Conservation (phyloP, 2,888 invertebrate species). For the Drosophila subquinaria region DNA sequence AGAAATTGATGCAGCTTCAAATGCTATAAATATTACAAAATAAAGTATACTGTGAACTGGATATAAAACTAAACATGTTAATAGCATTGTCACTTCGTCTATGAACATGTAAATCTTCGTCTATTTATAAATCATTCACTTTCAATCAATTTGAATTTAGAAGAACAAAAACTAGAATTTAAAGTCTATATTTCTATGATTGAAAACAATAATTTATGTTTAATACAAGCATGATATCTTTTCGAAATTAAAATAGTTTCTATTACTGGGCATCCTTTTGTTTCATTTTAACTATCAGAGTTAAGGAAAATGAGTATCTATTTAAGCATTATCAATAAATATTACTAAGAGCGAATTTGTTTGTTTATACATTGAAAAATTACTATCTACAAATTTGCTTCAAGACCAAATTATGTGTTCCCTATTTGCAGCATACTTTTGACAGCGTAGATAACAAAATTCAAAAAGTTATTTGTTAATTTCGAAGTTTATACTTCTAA, state of each 20-base stretch:
- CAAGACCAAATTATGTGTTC: background rate
- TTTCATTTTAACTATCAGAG: background rate
- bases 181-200: background rate
- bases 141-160: background rate
- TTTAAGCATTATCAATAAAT: background rate
- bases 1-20: conserved; percentile 16
- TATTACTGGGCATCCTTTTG: too few species aligned
- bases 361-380: too few species aligned
- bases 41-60: background rate
- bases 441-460: conserved; percentile 2
- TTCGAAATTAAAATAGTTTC: too few species aligned
- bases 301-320: background rate
- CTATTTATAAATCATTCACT: background rate
- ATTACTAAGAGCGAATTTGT: background rate
- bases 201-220: background rate
- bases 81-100: conserved; percentile 9
- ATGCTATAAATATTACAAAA: conserved; percentile 30
- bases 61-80: conserved; percentile 8
- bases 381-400: too few species aligned
- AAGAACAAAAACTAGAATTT: background rate
- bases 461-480: conserved; percentile 19
- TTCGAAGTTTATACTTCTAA: conserved; percentile 25
- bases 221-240: background rate
- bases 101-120: background rate
- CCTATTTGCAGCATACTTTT: background rate